Evolutionary conservation across 1,140 invertebrate genomes (phyloP).

Genomic region (Chironomus tepperi): DNA sequence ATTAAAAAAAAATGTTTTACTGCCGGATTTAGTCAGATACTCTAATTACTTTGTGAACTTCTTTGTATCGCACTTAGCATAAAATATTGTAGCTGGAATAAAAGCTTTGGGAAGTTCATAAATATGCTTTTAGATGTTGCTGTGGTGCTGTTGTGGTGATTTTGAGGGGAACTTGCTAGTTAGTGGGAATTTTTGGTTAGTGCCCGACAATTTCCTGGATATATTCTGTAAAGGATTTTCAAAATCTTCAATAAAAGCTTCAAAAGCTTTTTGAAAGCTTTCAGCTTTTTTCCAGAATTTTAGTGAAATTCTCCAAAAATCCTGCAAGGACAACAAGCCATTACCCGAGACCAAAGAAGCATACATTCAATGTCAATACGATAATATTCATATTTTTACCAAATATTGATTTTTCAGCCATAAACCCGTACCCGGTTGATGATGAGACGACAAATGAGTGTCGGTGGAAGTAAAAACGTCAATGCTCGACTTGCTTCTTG

Average conservation of each 20-base stretch:
- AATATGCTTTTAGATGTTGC: no score
- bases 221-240: no score
- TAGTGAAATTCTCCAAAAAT: no score
- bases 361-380: background rate
- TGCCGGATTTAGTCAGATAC: background rate
- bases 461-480: background rate
- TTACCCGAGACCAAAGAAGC: no score
- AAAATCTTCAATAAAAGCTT: no score
- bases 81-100: background rate
- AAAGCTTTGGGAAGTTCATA: background rate
- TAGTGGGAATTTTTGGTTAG: no score
- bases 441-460: background rate
- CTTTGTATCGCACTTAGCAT: background rate
- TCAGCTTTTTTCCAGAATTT: no score
- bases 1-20: background rate
- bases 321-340: no score
- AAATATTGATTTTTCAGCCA: background rate
- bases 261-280: no score
- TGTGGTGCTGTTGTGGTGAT: no score
- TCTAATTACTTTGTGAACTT: background rate
- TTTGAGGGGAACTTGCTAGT: no score
- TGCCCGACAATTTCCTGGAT: no score
- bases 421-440: background rate
- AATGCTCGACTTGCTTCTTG: background rate
- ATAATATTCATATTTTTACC: background rate